A percentile compares a stretch with the other conserved stretches of the same genome.
Conservation (phyloP, 2,797 vertebrate genomes). For the Protosalanx chinensis region DNA sequence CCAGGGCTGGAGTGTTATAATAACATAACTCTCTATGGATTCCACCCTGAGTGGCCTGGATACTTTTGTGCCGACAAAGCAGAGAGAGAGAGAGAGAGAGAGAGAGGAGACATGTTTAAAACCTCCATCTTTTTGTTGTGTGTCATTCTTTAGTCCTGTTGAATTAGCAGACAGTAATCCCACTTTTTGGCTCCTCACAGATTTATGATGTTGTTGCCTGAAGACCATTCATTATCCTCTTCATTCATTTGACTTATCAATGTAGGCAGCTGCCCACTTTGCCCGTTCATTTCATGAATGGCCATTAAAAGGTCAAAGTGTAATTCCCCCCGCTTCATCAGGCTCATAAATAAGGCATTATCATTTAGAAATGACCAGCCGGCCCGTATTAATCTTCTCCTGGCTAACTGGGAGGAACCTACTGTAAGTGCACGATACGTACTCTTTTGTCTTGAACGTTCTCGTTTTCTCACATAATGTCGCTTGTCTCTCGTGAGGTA, state of each 20-base stretch:
- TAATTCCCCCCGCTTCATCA: slow-evolving; percentile 11
- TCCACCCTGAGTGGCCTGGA: slow-evolving; percentile 4
- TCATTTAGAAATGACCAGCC: slow-evolving; percentile 7
- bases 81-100: slow-evolving; percentile 6
- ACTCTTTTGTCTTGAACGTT: slow-evolving; percentile 21
- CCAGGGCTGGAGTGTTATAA: slow-evolving; percentile 15
- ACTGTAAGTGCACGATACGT: not conserved
- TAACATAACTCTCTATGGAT: slow-evolving; percentile 9
- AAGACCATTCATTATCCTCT: not conserved
- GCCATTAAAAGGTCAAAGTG: slow-evolving; percentile 20
- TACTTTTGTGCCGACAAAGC: slow-evolving; percentile 19
- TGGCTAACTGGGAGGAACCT: not conserved
- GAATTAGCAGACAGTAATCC: not conserved
- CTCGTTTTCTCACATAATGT: not conserved
- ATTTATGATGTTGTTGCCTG: slow-evolving; percentile 5
- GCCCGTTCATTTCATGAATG: slow-evolving; percentile 13
- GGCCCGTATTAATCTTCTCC: slow-evolving; percentile 2
- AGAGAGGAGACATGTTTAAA: not conserved
- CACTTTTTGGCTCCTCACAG: not conserved
- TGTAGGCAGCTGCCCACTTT: not conserved
- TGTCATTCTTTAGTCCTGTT: not conserved
- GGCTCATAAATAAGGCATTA: slow-evolving; percentile 11
- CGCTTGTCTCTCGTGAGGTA: not conserved
- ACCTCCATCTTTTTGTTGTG: slow-evolving; percentile 14
- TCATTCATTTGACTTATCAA: not conserved